Percentiles rank a stretch among this genome's conserved stretches.
phyloP scores from a whole-genome alignment of 2,888 invertebrate species.

The Coelogynopora nodosa region DNA sequence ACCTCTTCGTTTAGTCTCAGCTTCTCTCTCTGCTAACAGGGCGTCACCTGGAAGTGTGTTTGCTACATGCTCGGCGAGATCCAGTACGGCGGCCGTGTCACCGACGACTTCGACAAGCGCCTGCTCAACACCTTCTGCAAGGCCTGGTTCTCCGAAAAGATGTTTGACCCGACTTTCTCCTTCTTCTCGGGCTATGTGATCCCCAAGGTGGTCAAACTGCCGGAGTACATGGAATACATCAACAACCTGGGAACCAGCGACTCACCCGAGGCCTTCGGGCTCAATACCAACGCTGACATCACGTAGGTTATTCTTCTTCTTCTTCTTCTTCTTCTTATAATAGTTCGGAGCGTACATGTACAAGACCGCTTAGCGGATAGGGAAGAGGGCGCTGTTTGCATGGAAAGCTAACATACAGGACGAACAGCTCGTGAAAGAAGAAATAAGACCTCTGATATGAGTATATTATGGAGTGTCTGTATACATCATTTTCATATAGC shows the following conservation, averaged over 20 bases:
- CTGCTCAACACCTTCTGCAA: slow-evolving; percentile 61
- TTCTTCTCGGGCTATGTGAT: slow-evolving; percentile 61
- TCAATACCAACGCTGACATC: slow-evolving; percentile 61
- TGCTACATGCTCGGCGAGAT: slow-evolving; percentile 64
- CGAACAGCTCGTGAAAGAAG: too few species aligned
- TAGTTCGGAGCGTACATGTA: too few species aligned
- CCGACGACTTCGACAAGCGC: slow-evolving; percentile 62
- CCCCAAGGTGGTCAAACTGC: slow-evolving; percentile 57
- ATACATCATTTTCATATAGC: too few species aligned
- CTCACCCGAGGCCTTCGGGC: slow-evolving; percentile 61
- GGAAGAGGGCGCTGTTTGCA: too few species aligned
- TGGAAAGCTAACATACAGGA: too few species aligned
- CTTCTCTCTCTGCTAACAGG: slow-evolving; percentile 51
- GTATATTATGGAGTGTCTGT: too few species aligned
- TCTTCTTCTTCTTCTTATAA: not conserved
- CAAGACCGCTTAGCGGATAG: too few species aligned
- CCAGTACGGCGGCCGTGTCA: slow-evolving; percentile 63
- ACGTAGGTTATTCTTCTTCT: slow-evolving; percentile 53
- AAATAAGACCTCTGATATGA: too few species aligned
- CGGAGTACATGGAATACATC: slow-evolving; percentile 59
- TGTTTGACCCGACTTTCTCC: slow-evolving; percentile 58
- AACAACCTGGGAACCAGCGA: slow-evolving; percentile 56
- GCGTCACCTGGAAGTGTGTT: slow-evolving; percentile 60
- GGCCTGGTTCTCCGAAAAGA: slow-evolving; percentile 61
- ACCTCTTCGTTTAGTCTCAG: not conserved